These are phyloP conservation scores for Euproctis similis DNA, from an alignment of 2,888 invertebrate genomes.

Conservation along the genomic window DNA sequence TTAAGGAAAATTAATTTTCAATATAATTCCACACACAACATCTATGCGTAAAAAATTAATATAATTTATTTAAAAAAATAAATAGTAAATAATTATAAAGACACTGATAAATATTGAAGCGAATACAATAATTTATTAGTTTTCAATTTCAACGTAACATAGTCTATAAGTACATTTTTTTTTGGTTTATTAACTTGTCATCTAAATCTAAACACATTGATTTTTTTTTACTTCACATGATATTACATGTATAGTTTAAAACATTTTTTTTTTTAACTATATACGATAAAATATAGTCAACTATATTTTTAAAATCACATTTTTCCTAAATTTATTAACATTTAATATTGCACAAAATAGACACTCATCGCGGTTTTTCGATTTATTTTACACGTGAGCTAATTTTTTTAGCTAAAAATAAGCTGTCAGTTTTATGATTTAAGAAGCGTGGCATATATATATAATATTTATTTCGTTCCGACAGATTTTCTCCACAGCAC, in stretches of 20 bases:
- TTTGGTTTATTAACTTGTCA: slow-evolving; percentile 44
- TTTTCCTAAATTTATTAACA: slow-evolving; percentile 68
- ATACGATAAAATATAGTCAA: slow-evolving; percentile 65
- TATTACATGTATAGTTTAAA: slow-evolving; percentile 62
- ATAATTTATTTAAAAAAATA: slow-evolving; percentile 2
- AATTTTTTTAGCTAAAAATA: slow-evolving; percentile 24
- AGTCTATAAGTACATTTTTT: slow-evolving; percentile 52
- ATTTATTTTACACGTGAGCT: slow-evolving; percentile 33
- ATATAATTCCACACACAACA: slow-evolving; percentile 14
- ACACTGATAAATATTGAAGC: slow-evolving; percentile 15
- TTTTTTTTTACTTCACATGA: slow-evolving; percentile 51
- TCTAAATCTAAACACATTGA: slow-evolving; percentile 63
- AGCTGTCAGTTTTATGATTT: slow-evolving; percentile 20
- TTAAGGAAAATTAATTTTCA: slow-evolving; percentile 10
- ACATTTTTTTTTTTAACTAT: slow-evolving; percentile 53
- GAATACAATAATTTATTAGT: slow-evolving; percentile 20
- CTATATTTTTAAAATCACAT: slow-evolving; percentile 73
- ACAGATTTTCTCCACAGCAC: slow-evolving; percentile 18
- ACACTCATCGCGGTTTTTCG: slow-evolving; percentile 46
- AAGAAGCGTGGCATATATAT: slow-evolving; percentile 34
- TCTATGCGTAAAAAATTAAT: slow-evolving; percentile 15
- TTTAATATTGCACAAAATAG: slow-evolving; percentile 65
- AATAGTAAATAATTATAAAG: too few relatives aligned
- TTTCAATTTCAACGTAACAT: slow-evolving; percentile 42
- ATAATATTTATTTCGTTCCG: slow-evolving; percentile 16